Percentiles rank a stretch among this genome's conserved stretches.
phyloP scores from a whole-genome alignment of 2,888 invertebrate species.

The Sipha maydis region DNA sequence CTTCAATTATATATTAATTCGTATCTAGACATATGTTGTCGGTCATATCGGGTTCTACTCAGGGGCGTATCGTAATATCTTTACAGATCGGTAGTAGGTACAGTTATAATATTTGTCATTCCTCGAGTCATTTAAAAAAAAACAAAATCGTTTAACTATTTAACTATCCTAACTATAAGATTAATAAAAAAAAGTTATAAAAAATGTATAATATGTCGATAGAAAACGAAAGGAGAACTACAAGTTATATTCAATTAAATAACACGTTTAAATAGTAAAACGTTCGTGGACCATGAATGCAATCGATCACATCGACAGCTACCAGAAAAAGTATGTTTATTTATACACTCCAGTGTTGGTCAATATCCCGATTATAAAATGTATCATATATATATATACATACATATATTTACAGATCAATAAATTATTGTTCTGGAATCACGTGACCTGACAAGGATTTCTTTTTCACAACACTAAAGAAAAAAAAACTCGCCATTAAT shows the following conservation, averaged over 20 bases:
- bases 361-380: constrained; percentile 29
- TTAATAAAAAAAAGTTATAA: neutral
- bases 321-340: neutral
- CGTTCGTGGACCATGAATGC: neutral
- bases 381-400: neutral
- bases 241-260: neutral
- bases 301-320: neutral
- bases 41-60: neutral
- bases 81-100: constrained; percentile 8
- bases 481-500: constrained; percentile 18
- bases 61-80: neutral
- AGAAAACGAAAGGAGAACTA: neutral
- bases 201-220: neutral
- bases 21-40: neutral
- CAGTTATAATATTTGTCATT: constrained; percentile 1
- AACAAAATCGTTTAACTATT: neutral
- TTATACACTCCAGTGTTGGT: neutral
- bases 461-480: constrained; percentile 31
- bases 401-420: neutral
- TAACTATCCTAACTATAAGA: neutral
- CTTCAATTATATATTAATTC: neutral
- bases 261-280: neutral
- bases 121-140: neutral
- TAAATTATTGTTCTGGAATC: constrained; percentile 43
- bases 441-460: constrained; percentile 32